Evolutionary conservation across 53 echinoderm and acorn worm species (phyloP), one percentile per base, ranked within the genome.

Genomic region (Echinarachnius parma): DNA sequence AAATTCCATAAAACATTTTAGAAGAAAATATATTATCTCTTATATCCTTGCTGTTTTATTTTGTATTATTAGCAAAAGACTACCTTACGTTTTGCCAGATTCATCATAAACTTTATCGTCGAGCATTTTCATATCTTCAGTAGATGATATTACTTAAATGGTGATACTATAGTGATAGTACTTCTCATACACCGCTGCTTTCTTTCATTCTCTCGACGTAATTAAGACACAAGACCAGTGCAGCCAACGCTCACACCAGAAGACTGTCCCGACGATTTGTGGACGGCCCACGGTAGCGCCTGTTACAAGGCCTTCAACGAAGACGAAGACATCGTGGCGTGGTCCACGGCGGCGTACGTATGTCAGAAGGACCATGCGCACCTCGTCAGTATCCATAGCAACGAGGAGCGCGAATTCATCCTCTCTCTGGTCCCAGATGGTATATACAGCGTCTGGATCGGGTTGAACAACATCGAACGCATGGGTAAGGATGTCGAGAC

Each of bases 271-370:
- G 77, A 37, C 8, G 66, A 66, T 11, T 60, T 59, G 13, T 86
- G 86, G 86, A 31, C 53, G 0, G 26, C 63, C 5, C 59, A 76
- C 19, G 86, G 86, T 19, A 37, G 80, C 2, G 67, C 75, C 46
- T 86, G 86, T 36, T 86, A 80, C 77, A 81, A 76, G 39, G 86
- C 81, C 13, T 86, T 70, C 60, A 13, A 60, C 16, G 54, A 65
- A 0, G 81, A 86, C 0, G 50, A 76, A 11, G 20, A 58, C 29
- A 3, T 60, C 8, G 31, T 67, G 30, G 35, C 58, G 2, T 80
- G 80, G 81, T 47, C 66, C 18, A 42, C 59, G 34, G 86, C 86
- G 18, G 30, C 47, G 36, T 81, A 81, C 42, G 30, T 55, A 0
- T 86, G 86, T 28, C 28, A 62, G 15, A 19, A 37, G 20, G 35